phyloP scores from a whole-genome alignment of 2,797 vertebrate genomes.

The Phrynocephalus vlangalii region DNA sequence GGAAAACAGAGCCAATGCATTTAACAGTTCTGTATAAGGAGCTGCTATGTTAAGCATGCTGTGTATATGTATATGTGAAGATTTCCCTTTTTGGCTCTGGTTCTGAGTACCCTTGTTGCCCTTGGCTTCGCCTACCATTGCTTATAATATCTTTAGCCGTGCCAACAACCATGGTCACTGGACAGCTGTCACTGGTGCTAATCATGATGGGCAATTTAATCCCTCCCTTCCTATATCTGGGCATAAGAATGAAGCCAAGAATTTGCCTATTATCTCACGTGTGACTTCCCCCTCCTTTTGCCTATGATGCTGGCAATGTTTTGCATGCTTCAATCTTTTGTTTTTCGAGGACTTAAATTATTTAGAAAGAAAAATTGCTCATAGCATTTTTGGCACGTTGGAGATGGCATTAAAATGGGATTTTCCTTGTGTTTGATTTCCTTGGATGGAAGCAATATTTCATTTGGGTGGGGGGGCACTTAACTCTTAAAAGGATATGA shows the following conservation, averaged over 20 bases:
- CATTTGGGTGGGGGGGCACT: slow-evolving; percentile 58
- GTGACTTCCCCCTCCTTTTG: slow-evolving; percentile 18
- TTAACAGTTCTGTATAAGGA: neutral
- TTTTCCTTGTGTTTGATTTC: slow-evolving; percentile 52
- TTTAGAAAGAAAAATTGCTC: slow-evolving; percentile 61
- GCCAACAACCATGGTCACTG: slow-evolving; percentile 18
- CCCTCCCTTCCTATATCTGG: slow-evolving; percentile 19
- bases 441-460: slow-evolving; percentile 52
- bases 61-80: no score
- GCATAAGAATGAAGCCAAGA: slow-evolving; percentile 45
- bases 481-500: slow-evolving; percentile 56
- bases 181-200: neutral
- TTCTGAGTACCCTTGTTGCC: no score
- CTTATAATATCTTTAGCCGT: no score
- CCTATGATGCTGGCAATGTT: slow-evolving; percentile 50
- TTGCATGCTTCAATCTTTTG: slow-evolving; percentile 65
- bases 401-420: slow-evolving; percentile 54
- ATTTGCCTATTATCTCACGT: slow-evolving; percentile 59
- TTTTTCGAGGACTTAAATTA: slow-evolving; percentile 64
- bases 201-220: neutral
- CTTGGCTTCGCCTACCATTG: no score
- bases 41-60: neutral
- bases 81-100: no score
- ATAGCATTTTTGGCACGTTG: slow-evolving; percentile 58
- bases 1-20: neutral